These are phyloP conservation scores for Tyrannus savana DNA, from an alignment of 2,113 vertebrate genomes.

Conservation along the genomic window DNA sequence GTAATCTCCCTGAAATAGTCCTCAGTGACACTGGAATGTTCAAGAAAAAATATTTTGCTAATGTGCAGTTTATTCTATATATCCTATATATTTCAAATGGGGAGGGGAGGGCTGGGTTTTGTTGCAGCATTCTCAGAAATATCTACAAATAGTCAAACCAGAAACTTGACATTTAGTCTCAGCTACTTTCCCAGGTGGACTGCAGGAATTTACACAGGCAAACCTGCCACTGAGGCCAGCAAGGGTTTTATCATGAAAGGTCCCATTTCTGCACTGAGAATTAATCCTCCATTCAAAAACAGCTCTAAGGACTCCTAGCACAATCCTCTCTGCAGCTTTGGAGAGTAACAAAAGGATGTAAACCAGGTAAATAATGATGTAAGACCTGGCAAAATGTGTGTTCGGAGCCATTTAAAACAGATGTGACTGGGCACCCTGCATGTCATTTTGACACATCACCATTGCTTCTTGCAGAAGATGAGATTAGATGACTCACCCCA, in stretches of 20 bases:
- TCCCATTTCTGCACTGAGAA: neutral
- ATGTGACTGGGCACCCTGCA: neutral
- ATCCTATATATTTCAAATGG: neutral
- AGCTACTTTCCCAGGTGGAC: neutral
- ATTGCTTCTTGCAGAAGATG: neutral
- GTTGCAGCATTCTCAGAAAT: neutral
- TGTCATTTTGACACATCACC: neutral
- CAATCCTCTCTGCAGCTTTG: neutral
- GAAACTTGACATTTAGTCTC: neutral
- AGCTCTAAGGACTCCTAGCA: neutral
- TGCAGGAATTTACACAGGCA: neutral
- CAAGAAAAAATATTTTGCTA: neutral
- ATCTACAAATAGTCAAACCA: neutral
- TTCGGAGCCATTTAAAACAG: neutral
- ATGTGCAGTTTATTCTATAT: neutral
- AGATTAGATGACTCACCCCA: constrained; percentile 79
- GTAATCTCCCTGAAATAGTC: neutral
- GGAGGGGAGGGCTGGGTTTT: neutral
- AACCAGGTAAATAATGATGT: neutral
- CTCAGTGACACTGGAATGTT: neutral
- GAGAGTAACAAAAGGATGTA: neutral
- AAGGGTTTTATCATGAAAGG: neutral
- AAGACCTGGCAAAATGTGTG: neutral
- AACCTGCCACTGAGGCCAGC: neutral
- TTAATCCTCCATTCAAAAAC: neutral